Evolutionary conservation across 1,140 invertebrate genomes (phyloP), one percentile per base, ranked within the genome.

Genomic region (Bombus superbus): DNA sequence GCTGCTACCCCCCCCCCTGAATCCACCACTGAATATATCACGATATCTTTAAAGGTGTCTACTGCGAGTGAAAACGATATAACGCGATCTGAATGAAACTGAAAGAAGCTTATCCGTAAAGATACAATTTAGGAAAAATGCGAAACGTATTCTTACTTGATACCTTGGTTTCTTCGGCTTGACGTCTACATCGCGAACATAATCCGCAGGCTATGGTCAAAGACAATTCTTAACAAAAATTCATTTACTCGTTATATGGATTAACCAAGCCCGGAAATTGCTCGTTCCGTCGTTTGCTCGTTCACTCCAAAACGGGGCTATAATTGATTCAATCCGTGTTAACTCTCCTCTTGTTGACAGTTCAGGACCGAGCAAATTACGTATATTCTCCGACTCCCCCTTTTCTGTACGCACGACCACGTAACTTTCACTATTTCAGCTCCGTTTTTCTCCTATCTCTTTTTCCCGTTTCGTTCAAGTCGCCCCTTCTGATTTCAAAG

Each of bases 321-420:
- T 91, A 91, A 91, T 91, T 91, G 89, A 76, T 90, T 91, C 72
- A 88, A 88, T 88, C 87, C 90, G 84, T 88, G 90, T 90, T 91
- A 83, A 90, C 89, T 90, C 81, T 80, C 74, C 89, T 80, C 87
- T 90, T 83, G 89, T 80, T 85, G 85, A 82, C 84, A 86, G 81
- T 88, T 86, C 83, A 71, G 85, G 62, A 85, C 85, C 87, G 68
- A 86, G 79, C 71, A 73, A 89, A 89, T 91, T 71, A 42, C 86
- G 22, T 76, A 40, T 69, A 71, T 64, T 88, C 38, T 59, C 35
- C 25, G 25, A 25, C 75, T 83, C 66, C 57, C 79, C 42, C 85
- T 68, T 44, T 86, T 62, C 62, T 35, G 40, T 42, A n/a, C 53
- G 22, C 53, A n/a, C n/a, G 3, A 9, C 68, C 18, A 38, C 72